Evolutionary conservation across 2,113 vertebrate genomes (phyloP).

Genomic region (Hirundichthys speculiger): DNA sequence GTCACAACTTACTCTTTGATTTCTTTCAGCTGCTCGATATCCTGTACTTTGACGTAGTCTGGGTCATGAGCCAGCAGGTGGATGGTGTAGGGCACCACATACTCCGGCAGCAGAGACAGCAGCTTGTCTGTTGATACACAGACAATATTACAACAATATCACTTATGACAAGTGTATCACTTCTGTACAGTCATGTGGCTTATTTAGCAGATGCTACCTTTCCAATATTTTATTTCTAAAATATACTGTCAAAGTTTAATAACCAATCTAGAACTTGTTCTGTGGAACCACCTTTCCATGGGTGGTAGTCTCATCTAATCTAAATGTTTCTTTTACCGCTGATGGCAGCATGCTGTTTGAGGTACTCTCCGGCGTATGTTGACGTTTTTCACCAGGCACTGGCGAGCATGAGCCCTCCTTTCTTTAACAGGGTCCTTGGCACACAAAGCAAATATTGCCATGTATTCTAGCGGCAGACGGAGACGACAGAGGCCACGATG

Average conservation of each 20-base stretch:
- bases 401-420: slow-evolving; percentile 94
- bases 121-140: slow-evolving; percentile 88
- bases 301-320: too few species aligned
- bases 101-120: slow-evolving; percentile 95
- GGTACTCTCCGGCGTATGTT: slow-evolving; percentile 95
- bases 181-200: neutral
- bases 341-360: slow-evolving; percentile 97
- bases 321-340: too few species aligned
- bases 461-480: slow-evolving; percentile 95
- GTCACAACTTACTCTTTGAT: slow-evolving; percentile 95
- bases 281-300: too few species aligned
- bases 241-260: too few species aligned
- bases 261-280: too few species aligned
- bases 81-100: slow-evolving; percentile 97
- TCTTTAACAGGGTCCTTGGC: slow-evolving; percentile 99
- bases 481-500: slow-evolving; percentile 95
- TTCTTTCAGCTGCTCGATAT: slow-evolving; percentile 98
- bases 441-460: slow-evolving; percentile 96
- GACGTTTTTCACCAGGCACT: slow-evolving; percentile 98
- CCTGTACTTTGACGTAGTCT: slow-evolving; percentile 98
- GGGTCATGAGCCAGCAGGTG: slow-evolving; percentile 98
- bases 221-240: neutral
- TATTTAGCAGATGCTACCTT: neutral
- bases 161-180: too few species aligned
- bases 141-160: too few species aligned